Percentiles rank a stretch among this genome's conserved stretches.
phyloP scores from a whole-genome alignment of 2,113 vertebrate species.

The Psilopsiagon aurifrons region DNA sequence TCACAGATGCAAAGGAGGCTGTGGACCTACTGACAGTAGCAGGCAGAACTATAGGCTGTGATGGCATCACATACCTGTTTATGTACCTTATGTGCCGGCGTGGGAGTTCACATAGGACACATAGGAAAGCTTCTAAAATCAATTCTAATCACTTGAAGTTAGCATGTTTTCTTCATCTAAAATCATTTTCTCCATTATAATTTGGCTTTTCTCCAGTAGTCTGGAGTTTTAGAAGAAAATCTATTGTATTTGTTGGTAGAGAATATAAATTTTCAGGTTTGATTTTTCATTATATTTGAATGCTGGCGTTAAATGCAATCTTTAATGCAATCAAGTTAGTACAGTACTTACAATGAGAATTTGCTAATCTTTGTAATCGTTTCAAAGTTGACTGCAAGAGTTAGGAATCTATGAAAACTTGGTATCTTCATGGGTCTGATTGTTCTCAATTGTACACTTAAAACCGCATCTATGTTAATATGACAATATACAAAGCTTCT shows the following conservation, averaged over 20 bases:
- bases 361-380: not conserved
- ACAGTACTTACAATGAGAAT: not conserved
- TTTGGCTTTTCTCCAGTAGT: not conserved
- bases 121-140: not conserved
- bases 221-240: not conserved
- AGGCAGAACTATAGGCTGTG: not conserved
- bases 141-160: not conserved
- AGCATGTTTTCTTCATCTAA: not conserved
- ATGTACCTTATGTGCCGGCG: not conserved
- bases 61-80: not conserved
- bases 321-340: not conserved
- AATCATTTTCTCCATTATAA: not conserved
- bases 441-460: not conserved
- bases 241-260: not conserved
- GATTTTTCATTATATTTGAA: not conserved
- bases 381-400: not conserved
- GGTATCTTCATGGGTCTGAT: not conserved
- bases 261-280: not conserved
- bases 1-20: not conserved
- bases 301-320: not conserved
- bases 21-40: not conserved
- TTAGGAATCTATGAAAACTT: not conserved
- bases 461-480: not conserved
- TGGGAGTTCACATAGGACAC: not conserved
- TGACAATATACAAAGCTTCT: not conserved